Evolutionary conservation across 2,797 vertebrate species (phyloP).

Genomic region (Sebastolobus alascanus): DNA sequence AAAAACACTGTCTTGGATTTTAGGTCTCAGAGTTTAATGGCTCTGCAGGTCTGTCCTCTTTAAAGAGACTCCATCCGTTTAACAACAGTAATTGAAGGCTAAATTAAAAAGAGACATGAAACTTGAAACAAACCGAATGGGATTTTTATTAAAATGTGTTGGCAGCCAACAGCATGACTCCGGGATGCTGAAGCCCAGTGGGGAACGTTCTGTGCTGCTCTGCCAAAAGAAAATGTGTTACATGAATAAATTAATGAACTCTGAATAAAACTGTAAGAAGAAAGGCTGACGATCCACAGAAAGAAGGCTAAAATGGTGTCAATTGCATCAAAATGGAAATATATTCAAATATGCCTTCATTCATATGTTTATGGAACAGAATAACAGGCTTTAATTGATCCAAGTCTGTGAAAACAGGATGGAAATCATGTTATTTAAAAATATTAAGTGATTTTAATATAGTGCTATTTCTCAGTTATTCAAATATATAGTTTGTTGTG

Average conservation of each 20-base stretch:
- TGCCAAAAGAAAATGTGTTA: slow-evolving; percentile 26
- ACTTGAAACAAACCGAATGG: background rate
- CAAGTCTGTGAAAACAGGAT: background rate
- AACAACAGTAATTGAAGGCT: background rate
- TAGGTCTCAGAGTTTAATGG: background rate
- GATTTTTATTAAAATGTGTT: slow-evolving; percentile 9
- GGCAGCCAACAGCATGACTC: background rate
- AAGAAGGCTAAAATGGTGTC: background rate
- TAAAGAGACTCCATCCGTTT: background rate
- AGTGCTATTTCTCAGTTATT: background rate
- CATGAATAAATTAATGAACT: slow-evolving; percentile 22
- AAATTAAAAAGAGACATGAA: background rate
- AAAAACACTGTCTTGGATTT: background rate
- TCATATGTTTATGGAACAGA: background rate
- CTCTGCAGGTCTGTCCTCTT: background rate
- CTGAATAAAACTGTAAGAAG: background rate
- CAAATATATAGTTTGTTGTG: no score
- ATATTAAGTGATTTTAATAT: background rate
- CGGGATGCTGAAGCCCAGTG: background rate
- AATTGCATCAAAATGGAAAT: background rate
- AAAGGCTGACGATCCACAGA: background rate
- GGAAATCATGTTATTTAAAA: background rate
- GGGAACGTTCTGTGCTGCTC: background rate
- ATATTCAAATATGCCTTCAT: background rate
- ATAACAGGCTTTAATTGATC: background rate